phyloP scores from a whole-genome alignment of 1,140 invertebrate species.

The Ctenoplectra terminalis region DNA sequence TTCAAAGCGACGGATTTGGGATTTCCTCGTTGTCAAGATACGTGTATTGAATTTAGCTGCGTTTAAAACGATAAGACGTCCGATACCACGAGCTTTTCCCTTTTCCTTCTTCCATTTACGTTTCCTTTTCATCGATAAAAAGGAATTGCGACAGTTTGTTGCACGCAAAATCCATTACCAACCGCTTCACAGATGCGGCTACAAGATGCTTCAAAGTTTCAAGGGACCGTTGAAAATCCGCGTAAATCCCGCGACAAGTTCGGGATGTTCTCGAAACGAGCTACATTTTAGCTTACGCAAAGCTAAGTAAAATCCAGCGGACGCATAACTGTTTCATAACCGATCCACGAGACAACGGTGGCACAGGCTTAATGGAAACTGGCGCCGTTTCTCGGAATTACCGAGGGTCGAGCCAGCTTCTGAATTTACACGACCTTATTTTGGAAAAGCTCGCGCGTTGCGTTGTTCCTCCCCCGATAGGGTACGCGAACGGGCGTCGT shows the following conservation, averaged over 20 bases:
- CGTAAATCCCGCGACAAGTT: background rate
- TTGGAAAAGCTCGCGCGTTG: background rate
- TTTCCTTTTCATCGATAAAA: background rate
- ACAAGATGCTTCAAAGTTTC: background rate
- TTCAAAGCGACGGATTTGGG: background rate
- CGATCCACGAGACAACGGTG: slow-evolving; percentile 18
- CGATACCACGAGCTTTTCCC: no score
- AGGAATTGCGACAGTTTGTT: background rate
- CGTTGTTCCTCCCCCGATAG: background rate
- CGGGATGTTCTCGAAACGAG: background rate
- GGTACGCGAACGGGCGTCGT: background rate
- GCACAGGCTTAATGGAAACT: slow-evolving; percentile 3
- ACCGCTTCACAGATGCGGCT: background rate
- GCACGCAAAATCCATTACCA: no score
- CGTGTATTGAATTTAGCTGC: background rate
- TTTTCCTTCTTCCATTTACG: background rate
- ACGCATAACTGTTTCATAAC: slow-evolving; percentile 32
- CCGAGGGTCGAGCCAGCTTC: background rate
- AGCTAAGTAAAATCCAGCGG: background rate
- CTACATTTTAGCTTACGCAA: background rate
- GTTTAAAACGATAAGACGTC: background rate
- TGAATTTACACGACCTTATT: slow-evolving; percentile 26
- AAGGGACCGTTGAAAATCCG: background rate
- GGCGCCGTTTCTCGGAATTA: slow-evolving; percentile 32
- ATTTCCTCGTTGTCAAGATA: background rate